Evolutionary conservation across 1,140 invertebrate genomes (phyloP), one percentile per base, ranked within the genome.

Genomic region (Drosophila micromelanica): DNA sequence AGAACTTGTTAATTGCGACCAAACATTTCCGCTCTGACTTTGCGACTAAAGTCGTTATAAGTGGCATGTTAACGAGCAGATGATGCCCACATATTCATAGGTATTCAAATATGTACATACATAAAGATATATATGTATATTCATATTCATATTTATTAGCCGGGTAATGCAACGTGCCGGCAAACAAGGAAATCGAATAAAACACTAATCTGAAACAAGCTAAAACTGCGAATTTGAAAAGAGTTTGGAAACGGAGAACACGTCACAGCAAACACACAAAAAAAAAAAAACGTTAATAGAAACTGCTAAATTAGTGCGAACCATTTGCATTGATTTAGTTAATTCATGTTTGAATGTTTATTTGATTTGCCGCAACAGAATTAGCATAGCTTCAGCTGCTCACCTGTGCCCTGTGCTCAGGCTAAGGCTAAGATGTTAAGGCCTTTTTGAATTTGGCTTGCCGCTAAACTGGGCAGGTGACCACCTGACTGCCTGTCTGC

Each of bases 221-320:
- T 35, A 2, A 6, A 51, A 4, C 5, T 12, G 3, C 4, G 35
- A 61, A 61, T 35, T 38, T 32, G 30, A 17, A 17, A 57, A 48
- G 38, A 35, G 15, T 20, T 32, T 59, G 42, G 42, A 35, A 42
- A 27, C 61, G 54, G 46, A 27, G 15, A 48, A 74, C 70, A 56
- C 78, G 76, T 70, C 74, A 79, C 62, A 70, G 37, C 15, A 65
- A 63, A 79, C 59, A 72, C 54, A 61, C 17, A 17, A 17, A 68
- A 64, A 65, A 51, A 37, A 73, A 63, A 72, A 80, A 75, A 80
- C 65, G 59, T 70, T 85, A 64, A 62, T 38, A 43, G 32, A 60
- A 62, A 62, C 62, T 57, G 52, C 78, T 72, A 87, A 86, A 87
- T 87, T 81, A 87, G 81, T 87, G 81, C 81, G 86, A 81, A 78